Base-by-base conservation (phyloP, 2,797 vertebrate species). In the Sciaenops ocellatus region DNA sequence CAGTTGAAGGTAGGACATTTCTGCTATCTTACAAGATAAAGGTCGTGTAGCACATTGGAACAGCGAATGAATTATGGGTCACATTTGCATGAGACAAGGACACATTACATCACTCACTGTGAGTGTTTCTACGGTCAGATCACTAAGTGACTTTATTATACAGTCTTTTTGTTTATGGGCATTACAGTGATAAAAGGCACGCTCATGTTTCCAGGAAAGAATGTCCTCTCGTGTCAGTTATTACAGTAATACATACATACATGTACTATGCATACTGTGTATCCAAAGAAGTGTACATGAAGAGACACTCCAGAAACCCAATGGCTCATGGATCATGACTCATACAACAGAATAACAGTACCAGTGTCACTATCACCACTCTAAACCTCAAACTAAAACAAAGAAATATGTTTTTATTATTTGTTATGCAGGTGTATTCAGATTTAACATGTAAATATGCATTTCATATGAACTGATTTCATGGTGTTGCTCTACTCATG, bases 31-130 rank as follows among this genome's bases (percentile, higher is more conserved):
- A 50, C 69, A 74, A 69, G 66, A 44, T 52, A 67, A 73, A 77
- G 63, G 76, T 73, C 72, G 70, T 41, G 42, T 54, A 1, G 3
- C 20, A 47, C n/a, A 16, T 24, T 6, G 52, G 47, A 61, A 16
- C 11, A 4, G 28, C 51, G 46, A 74, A 44, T 79, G 47, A 82
- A 60, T 85, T 77, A 77, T 48, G 22, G 57, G 70, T 71, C 38
- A 41, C 24, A 76, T 83, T 73, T 68, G 22, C 47, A 69, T 24
- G 48, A 82, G 79, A 73, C 80, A 83, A 85, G 55, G 15, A 64
- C 63, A 74, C 26, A 52, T 38, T 78, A 17, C 59, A 69, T 76
- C 76, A 78, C 38, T 30, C 20, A 46, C 44, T 63, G 15, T 20
- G 61, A 7, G 65, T 62, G 64, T 71, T 52, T 59, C 41, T 44